Base-by-base conservation (phyloP, 37 sponge, comb jelly and placozoan genomes). In the Spongilla lacustris region DNA sequence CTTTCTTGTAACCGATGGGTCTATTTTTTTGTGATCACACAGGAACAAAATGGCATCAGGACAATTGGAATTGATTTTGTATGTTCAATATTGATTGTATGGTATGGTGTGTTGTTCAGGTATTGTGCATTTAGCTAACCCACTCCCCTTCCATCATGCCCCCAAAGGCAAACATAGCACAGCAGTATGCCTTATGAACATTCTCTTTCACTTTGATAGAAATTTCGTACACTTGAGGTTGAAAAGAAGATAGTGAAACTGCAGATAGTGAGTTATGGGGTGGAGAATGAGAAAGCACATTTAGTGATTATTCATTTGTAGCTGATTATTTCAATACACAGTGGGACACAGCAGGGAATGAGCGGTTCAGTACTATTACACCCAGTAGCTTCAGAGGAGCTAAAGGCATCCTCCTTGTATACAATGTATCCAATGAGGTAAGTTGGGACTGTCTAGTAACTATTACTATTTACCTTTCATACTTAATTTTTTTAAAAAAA, bases 331-430 rank as follows among this genome's bases (percentile, higher is more conserved):
- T n/a, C n/a, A n/a, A n/a, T 69, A 11, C 28, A 34, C 76, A 96
- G 93, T 98, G 99, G 99, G 99, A 98, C 85, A 98, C 99, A 38
- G 99, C 99, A 78, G 97, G 99, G 21, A 97, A 98, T 69, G 99
- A 98, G 84, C 82, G 99, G 69, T 98, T 96, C 92, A 77, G 97
- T 38, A 98, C 99, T 66, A 98, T 98, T 50, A 97, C 95, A 29
- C 90, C 96, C 49, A 94, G 95, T 36, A 96, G 96, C 86, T 98
- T 96, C 85, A 89, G 97, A 70, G 99, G 97, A 46, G 99, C 99
- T 0, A 95, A 97, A 78, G 97, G 97, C n/a, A 98, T 97, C 78
- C 95, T 98, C 83, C 93, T 98, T 36, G 99, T 98, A 46, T 98
- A 97, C 87, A 96, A 98, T 71, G 99, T 97, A 82, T 96, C 97